Percentiles rank a stretch among this genome's conserved stretches.
These are phyloP conservation scores for Actinia tenebrosa DNA, from an alignment of 64 coral and sea anemone genomes.

Conservation along the genomic window DNA sequence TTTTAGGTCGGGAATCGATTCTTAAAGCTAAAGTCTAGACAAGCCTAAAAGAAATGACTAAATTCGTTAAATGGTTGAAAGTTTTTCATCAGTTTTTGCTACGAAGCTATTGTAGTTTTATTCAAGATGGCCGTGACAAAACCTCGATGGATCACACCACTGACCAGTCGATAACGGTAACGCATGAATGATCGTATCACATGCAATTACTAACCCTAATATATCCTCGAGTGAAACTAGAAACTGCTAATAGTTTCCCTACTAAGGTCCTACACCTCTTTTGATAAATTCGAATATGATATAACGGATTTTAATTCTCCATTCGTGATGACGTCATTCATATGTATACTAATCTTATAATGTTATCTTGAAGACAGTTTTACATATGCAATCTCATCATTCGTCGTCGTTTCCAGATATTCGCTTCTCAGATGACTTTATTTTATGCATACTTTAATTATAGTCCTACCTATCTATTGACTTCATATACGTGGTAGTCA, in stretches of 20 bases:
- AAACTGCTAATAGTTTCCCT: neutral
- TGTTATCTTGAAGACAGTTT: neutral
- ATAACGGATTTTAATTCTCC: neutral
- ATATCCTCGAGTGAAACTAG: neutral
- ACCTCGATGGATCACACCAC: neutral
- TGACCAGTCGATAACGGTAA: neutral
- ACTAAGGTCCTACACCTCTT: neutral
- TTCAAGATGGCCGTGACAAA: neutral
- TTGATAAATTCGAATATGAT: neutral
- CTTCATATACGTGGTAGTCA: neutral
- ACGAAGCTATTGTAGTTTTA: neutral
- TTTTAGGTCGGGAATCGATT: no score
- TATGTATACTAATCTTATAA: neutral
- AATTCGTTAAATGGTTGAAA: neutral
- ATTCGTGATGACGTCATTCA: neutral
- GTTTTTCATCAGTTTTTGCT: neutral
- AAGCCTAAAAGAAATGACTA: no score
- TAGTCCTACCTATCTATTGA: neutral
- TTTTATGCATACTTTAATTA: neutral
- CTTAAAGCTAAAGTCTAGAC: no score
- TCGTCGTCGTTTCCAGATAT: neutral
- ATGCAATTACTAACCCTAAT: neutral
- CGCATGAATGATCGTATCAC: neutral
- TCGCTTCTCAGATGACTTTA: neutral
- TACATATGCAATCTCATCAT: conserved; percentile 2